phyloP scores from a whole-genome alignment of 2,888 invertebrate genomes.

The Caenorhabditis zanzibari region DNA sequence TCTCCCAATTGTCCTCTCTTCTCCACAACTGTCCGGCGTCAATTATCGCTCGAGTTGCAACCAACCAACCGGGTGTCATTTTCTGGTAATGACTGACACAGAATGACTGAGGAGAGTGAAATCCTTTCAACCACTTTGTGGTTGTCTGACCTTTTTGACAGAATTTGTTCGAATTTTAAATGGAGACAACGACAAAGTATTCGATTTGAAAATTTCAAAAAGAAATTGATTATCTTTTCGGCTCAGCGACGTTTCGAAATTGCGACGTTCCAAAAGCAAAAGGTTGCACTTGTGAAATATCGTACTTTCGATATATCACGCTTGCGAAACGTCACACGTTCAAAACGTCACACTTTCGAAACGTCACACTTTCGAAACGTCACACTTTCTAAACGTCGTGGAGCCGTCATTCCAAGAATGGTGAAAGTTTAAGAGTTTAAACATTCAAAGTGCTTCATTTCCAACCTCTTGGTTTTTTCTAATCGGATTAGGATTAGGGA shows the following conservation, averaged over 20 bases:
- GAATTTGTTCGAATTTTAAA: slow-evolving; percentile 10
- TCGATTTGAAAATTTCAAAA: too few relatives aligned
- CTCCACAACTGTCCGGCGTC: slow-evolving; percentile 31
- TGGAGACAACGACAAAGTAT: background rate
- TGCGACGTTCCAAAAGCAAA: too few relatives aligned
- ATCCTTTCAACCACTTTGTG: slow-evolving; percentile 18
- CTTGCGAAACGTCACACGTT: too few relatives aligned
- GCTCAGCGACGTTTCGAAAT: too few relatives aligned
- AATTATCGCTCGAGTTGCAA: slow-evolving; percentile 63
- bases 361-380: too few relatives aligned
- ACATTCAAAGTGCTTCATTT: slow-evolving; percentile 5
- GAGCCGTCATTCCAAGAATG: too few relatives aligned
- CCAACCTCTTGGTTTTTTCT: slow-evolving; percentile 13
- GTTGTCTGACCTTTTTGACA: slow-evolving; percentile 35
- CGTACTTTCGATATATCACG: too few relatives aligned
- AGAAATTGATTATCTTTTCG: too few relatives aligned
- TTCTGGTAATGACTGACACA: slow-evolving; percentile 59
- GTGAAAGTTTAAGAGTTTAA: too few relatives aligned
- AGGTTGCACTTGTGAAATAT: too few relatives aligned
- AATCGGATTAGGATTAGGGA: slow-evolving; percentile 21
- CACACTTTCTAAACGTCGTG: too few relatives aligned
- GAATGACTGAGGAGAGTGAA: slow-evolving; percentile 29
- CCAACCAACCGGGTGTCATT: slow-evolving; percentile 60
- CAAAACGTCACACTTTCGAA: too few relatives aligned
- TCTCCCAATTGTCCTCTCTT: slow-evolving; percentile 24